Conservation (phyloP, 2,113 vertebrate species). For the Phainopepla nitens region DNA sequence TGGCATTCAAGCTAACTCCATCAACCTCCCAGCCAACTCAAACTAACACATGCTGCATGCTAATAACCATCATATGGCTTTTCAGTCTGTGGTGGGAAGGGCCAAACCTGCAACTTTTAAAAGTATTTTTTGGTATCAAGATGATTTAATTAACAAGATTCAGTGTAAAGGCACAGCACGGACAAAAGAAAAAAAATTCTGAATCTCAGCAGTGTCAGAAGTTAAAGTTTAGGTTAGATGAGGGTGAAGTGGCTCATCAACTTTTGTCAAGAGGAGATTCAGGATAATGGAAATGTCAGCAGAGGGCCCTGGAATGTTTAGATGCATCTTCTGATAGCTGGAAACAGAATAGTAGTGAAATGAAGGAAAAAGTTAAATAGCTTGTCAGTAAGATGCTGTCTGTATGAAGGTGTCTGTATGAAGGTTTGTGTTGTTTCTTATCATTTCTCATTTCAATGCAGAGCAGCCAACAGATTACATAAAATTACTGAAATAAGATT, state of each 20-base stretch:
- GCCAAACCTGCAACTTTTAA: neutral
- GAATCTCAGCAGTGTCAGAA: neutral
- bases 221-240: neutral
- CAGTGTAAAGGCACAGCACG: neutral
- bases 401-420: neutral
- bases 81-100: constrained; percentile 2
- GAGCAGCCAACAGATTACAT: neutral
- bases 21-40: neutral
- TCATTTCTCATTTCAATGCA: neutral
- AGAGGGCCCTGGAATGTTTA: neutral
- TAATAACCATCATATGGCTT: constrained; percentile 43
- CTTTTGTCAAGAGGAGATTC: neutral
- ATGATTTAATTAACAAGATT: neutral
- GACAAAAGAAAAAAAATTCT: neutral
- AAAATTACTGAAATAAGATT: neutral
- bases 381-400: neutral
- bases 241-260: neutral
- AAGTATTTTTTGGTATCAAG: neutral
- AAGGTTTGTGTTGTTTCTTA: neutral
- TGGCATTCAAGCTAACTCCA: neutral
- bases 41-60: neutral
- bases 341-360: neutral
- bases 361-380: neutral
- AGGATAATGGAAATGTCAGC: neutral
- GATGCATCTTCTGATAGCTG: neutral